Conservation (phyloP, 2,888 invertebrate genomes). For the Clepsis dumicolana region DNA sequence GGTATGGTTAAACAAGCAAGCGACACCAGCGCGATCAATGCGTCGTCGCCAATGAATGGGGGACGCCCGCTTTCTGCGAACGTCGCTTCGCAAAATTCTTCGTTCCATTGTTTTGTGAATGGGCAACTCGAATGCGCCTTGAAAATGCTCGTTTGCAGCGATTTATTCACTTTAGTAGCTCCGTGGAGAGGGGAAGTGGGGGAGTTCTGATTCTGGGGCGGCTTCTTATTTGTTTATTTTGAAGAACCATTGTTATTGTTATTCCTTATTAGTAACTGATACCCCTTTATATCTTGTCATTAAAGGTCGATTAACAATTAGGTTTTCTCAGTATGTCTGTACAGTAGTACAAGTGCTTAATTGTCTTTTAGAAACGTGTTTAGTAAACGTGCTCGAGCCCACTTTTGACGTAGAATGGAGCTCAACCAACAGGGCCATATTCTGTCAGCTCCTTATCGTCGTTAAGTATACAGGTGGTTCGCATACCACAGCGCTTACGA, state of each 20-base stretch:
- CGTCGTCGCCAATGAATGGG: conserved; percentile 67
- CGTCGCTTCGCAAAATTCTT: conserved; percentile 74
- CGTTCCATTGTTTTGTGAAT: conserved; percentile 69
- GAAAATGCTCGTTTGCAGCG: conserved; percentile 39
- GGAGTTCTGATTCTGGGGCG: conserved; percentile 4
- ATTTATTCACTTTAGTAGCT: conserved; percentile 34
- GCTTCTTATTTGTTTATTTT: conserved; percentile 12
- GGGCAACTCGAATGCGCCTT: conserved; percentile 46
- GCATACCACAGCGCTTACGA: conserved; percentile 70
- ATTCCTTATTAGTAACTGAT: background rate
- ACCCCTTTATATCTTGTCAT: background rate
- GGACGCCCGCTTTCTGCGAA: conserved; percentile 65
- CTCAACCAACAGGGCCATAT: conserved; percentile 50
- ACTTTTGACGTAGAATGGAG: conserved; percentile 43
- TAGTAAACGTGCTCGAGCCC: conserved; percentile 23
- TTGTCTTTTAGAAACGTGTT: conserved; percentile 14
- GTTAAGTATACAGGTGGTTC: conserved; percentile 70
- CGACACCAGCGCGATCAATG: conserved; percentile 65
- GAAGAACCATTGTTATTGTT: conserved; percentile 10
- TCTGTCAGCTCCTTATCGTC: conserved; percentile 61
- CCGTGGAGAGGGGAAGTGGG: background rate
- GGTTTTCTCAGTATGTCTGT: conserved; percentile 18
- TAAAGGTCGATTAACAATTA: conserved; percentile 10
- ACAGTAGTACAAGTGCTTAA: too few relatives aligned
- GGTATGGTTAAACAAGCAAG: conserved; percentile 69